phyloP scores from a whole-genome alignment of 1,140 invertebrate species.

The Tetragnatha versicolor region DNA sequence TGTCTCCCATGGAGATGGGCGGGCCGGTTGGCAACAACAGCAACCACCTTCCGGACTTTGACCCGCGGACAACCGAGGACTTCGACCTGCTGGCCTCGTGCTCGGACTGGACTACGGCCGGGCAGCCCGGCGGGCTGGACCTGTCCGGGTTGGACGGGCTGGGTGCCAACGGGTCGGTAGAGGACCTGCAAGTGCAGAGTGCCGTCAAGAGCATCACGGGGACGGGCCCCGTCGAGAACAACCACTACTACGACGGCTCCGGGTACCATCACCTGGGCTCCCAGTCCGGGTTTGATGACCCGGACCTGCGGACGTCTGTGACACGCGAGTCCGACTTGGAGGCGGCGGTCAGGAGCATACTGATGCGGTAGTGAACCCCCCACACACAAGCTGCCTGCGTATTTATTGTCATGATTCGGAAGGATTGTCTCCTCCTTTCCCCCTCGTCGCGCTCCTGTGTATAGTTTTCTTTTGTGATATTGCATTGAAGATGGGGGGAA shows the following conservation, averaged over 20 bases:
- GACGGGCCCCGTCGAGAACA: constrained; percentile 68
- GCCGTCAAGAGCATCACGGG: constrained; percentile 81
- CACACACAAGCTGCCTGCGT: constrained; percentile 33
- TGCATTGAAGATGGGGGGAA: background rate
- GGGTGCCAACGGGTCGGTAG: background rate
- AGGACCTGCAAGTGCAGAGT: constrained; percentile 75
- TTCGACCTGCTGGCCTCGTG: constrained; percentile 30
- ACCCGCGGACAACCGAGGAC: constrained; percentile 33
- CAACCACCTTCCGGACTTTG: constrained; percentile 51
- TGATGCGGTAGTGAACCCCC: constrained; percentile 54
- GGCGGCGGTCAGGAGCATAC: constrained; percentile 69
- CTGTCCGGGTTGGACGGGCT: constrained; percentile 54
- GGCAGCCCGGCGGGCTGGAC: constrained; percentile 50
- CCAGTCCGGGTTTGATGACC: background rate
- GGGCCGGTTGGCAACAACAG: constrained; percentile 56
- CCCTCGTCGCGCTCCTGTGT: no score
- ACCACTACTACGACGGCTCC: constrained; percentile 6
- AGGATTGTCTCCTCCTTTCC: constrained; percentile 9
- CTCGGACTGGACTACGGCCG: constrained; percentile 45
- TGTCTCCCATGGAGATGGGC: constrained; percentile 61
- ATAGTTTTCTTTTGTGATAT: constrained; percentile 53
- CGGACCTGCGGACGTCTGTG: background rate
- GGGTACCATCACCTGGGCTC: constrained; percentile 19
- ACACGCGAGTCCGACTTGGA: constrained; percentile 66
- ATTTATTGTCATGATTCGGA: constrained; percentile 12